Evolutionary conservation across 2,797 vertebrate species (phyloP).

Genomic region (Chaetophractus vellerosus): DNA sequence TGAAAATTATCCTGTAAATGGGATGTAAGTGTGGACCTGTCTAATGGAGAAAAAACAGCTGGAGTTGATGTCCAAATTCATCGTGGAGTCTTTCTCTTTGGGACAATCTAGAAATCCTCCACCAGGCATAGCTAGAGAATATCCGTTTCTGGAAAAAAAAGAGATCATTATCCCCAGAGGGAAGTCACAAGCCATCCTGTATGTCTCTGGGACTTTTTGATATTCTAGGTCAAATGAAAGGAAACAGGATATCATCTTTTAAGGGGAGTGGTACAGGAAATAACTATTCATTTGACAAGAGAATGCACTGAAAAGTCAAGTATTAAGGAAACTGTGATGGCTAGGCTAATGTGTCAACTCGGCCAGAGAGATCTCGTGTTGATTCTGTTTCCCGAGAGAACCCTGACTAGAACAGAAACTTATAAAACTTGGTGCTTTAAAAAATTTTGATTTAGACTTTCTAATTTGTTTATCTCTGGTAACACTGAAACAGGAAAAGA

Average conservation of each 20-base stretch:
- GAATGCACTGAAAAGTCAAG: constrained; percentile 87
- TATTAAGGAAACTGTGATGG: constrained; percentile 85
- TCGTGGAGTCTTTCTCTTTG: constrained; percentile 94
- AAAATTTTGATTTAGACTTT: constrained; percentile 87
- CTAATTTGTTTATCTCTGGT: constrained; percentile 87
- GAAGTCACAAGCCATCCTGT: constrained; percentile 94
- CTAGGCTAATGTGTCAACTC: too few species aligned
- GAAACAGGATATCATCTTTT: constrained; percentile 89
- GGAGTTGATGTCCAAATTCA: constrained; percentile 93
- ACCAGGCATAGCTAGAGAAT: constrained; percentile 83
- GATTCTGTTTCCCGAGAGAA: too few species aligned
- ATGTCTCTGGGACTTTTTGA: constrained; percentile 93
- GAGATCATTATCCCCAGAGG: constrained; percentile 93
- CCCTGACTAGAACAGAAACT: too few species aligned
- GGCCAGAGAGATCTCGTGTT: too few species aligned
- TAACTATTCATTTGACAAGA: constrained; percentile 79
- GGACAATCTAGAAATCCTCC: constrained; percentile 93
- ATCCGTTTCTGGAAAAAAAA: constrained; percentile 92
- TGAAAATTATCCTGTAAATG: constrained; percentile 95
- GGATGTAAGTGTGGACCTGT: constrained; percentile 93
- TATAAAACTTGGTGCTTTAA: constrained; percentile 88
- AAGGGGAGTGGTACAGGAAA: constrained; percentile 85
- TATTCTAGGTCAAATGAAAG: constrained; percentile 94
- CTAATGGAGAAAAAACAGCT: constrained; percentile 93
- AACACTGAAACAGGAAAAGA: constrained; percentile 86